Evolutionary conservation across 2,888 invertebrate genomes (phyloP).

Genomic region (Cheilosia vulpina): DNA sequence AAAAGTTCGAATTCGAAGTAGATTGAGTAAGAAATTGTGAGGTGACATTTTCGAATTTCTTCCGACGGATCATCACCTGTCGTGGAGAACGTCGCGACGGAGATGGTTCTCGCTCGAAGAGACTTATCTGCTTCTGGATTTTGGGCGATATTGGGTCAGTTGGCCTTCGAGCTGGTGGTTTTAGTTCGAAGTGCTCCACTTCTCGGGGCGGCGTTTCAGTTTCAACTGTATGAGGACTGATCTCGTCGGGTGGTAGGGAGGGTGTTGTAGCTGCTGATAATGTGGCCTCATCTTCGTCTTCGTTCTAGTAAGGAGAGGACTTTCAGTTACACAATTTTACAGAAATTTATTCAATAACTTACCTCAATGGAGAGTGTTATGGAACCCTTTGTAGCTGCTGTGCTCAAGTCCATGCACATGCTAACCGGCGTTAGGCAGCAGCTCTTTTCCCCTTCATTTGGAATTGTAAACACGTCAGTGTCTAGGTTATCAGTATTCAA

Average conservation of each 20-base stretch:
- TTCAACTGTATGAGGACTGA: conserved; percentile 76
- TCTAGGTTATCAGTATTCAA: conserved; percentile 82
- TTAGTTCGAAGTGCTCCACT: conserved; percentile 52
- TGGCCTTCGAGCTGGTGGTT: conserved; percentile 78
- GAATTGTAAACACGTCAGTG: conserved; percentile 77
- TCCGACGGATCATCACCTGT: conserved; percentile 80
- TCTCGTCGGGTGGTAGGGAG: conserved; percentile 79
- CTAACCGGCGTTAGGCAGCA: conserved; percentile 87
- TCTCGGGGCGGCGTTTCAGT: conserved; percentile 51
- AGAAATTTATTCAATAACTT: conserved; percentile 4
- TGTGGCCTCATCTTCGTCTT: conserved; percentile 86
- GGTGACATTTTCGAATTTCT: conserved; percentile 80
- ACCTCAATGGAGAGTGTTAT: conserved; percentile 83
- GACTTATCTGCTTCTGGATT: conserved; percentile 82
- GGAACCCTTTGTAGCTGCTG: conserved; percentile 88
- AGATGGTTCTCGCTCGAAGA: conserved; percentile 80
- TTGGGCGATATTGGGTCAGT: conserved; percentile 81
- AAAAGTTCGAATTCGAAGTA: conserved; percentile 81
- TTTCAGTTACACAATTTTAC: conserved; percentile 70
- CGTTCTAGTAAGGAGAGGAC: conserved; percentile 79
- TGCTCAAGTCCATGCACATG: conserved; percentile 87
- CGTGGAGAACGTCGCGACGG: conserved; percentile 78
- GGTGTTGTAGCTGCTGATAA: conserved; percentile 85
- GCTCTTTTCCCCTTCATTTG: conserved; percentile 78
- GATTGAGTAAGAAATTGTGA: conserved; percentile 77